Evolutionary conservation across 2,888 invertebrate genomes (phyloP).

Genomic region (Eilema depressum): DNA sequence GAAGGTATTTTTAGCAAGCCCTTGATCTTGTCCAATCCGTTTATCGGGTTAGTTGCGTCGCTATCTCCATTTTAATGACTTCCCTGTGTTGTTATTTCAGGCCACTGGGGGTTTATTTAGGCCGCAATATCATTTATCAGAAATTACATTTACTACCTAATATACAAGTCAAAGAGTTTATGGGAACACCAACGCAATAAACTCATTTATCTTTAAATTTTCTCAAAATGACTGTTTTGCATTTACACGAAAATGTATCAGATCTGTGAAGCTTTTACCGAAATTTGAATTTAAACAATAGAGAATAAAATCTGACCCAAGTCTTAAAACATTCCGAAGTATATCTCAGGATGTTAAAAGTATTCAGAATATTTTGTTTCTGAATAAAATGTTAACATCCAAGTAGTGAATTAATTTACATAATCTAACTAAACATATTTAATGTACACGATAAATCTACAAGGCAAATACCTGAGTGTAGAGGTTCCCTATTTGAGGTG

Average conservation of each 20-base stretch:
- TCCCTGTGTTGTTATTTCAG: neutral
- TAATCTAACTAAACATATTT: conserved; percentile 16
- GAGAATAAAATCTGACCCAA: neutral
- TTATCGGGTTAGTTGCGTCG: neutral
- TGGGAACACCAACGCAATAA: neutral
- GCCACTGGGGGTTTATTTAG: neutral
- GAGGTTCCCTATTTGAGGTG: conserved; percentile 33
- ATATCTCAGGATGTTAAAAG: neutral
- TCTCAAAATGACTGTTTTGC: neutral
- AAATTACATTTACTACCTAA: conserved; percentile 3
- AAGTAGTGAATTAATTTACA: conserved; percentile 8
- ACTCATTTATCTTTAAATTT: neutral
- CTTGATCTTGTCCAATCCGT: neutral
- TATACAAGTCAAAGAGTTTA: neutral
- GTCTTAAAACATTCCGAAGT: neutral
- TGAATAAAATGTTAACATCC: neutral
- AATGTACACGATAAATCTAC: conserved; percentile 40
- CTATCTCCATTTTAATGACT: neutral
- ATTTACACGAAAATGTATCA: conserved; percentile 1
- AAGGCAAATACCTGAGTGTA: conserved; percentile 45
- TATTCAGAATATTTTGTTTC: too few species aligned
- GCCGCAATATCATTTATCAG: neutral
- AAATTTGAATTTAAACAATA: neutral
- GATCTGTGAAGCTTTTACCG: neutral
- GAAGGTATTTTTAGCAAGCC: neutral